Conservation (phyloP, 2,797 vertebrate species). For the Sardinella longiceps region DNA sequence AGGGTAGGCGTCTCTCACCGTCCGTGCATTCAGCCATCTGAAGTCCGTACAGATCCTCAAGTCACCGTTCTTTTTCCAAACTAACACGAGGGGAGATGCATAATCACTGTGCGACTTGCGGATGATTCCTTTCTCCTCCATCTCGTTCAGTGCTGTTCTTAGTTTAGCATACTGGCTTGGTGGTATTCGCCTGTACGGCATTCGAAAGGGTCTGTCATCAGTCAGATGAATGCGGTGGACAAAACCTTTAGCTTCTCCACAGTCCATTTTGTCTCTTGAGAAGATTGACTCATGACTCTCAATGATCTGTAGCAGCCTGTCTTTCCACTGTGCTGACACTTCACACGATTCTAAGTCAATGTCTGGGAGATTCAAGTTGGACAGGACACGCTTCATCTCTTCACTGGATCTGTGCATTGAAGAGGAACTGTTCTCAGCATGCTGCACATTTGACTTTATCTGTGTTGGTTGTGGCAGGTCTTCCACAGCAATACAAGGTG, state of each 20-base stretch:
- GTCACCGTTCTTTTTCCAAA: conserved; percentile 8
- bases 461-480: no score
- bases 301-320: conserved; percentile 10
- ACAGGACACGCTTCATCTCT: background rate
- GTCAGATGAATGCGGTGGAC: conserved; percentile 27
- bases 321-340: conserved; percentile 27
- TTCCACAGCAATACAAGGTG: no score
- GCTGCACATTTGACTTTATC: no score
- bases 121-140: conserved; percentile 2
- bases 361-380: background rate
- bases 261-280: conserved; percentile 36
- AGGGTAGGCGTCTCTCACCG: no score
- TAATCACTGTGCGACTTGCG: conserved; percentile 3
- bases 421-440: no score
- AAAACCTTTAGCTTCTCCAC: background rate
- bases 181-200: conserved; percentile 32
- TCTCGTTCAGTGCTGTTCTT: background rate
- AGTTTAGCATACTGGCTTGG: conserved; percentile 27
- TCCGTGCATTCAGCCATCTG: no score
- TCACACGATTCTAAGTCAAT: conserved; percentile 21
- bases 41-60: background rate
- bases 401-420: background rate
- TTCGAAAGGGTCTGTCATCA: conserved; percentile 23
- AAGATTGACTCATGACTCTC: conserved; percentile 34
- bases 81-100: background rate